These are phyloP conservation scores for Bombus huntii DNA, from an alignment of 1,140 invertebrate genomes.

Conservation along the genomic window DNA sequence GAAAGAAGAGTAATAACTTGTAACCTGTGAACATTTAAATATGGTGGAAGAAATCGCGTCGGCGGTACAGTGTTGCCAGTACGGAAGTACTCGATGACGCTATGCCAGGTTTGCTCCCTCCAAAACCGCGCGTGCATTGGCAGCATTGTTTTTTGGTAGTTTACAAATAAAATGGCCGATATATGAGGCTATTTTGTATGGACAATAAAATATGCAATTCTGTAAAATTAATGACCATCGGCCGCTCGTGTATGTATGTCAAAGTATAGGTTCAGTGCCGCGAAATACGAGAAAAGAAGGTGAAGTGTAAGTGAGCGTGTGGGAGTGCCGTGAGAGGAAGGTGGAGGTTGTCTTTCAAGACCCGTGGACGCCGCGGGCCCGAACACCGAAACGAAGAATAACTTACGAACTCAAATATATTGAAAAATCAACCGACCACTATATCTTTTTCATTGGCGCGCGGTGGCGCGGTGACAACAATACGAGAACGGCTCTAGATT, in stretches of 20 bases:
- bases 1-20: slow-evolving; percentile 6
- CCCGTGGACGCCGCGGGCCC: slow-evolving; percentile 75
- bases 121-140: slow-evolving; percentile 78
- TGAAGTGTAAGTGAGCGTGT: slow-evolving; percentile 61
- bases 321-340: slow-evolving; percentile 70
- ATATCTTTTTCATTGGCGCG: slow-evolving; percentile 66
- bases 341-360: slow-evolving; percentile 74
- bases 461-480: slow-evolving; percentile 69
- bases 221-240: slow-evolving; percentile 77
- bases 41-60: slow-evolving; percentile 67
- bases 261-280: slow-evolving; percentile 51
- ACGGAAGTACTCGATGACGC: slow-evolving; percentile 71
- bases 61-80: slow-evolving; percentile 73
- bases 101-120: slow-evolving; percentile 74
- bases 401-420: slow-evolving; percentile 59
- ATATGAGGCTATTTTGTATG: slow-evolving; percentile 81
- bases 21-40: slow-evolving; percentile 64
- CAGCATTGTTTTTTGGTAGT: slow-evolving; percentile 81
- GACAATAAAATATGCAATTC: slow-evolving; percentile 80
- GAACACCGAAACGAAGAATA: slow-evolving; percentile 65
- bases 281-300: slow-evolving; percentile 54
- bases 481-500: slow-evolving; percentile 55
- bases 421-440: slow-evolving; percentile 28
- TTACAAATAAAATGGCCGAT: slow-evolving; percentile 84
- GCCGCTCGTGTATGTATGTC: slow-evolving; percentile 62